phyloP scores from a whole-genome alignment of 2,797 vertebrate species.

The Delichon dasypus region DNA sequence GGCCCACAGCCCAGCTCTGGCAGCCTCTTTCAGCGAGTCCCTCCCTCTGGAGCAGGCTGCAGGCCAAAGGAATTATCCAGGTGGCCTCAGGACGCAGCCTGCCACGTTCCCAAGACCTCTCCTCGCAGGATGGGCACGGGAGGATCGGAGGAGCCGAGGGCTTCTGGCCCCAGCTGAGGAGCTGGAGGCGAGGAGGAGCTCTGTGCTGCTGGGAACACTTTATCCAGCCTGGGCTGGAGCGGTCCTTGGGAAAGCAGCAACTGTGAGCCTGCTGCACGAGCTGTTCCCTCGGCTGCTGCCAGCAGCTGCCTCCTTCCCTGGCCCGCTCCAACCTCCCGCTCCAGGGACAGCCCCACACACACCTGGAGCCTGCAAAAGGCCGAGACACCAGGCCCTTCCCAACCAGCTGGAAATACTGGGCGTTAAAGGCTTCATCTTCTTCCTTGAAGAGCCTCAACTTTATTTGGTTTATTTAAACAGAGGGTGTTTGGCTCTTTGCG shows the following conservation, averaged over 20 bases:
- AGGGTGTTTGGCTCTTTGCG: not conserved
- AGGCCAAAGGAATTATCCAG: not conserved
- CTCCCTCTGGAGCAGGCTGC: not conserved
- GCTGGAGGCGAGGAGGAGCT: not conserved
- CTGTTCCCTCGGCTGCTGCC: not conserved
- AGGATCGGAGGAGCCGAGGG: not conserved
- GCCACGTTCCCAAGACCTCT: accelerated
- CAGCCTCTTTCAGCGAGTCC: not conserved
- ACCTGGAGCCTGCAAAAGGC: not conserved
- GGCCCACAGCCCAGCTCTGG: not conserved
- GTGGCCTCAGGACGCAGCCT: accelerated
- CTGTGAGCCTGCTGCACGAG: accelerated
- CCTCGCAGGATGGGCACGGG: not conserved
- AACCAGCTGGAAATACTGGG: not conserved
- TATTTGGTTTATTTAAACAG: not conserved
- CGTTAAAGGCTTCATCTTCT: not conserved
- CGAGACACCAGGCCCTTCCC: accelerated
- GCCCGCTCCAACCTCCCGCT: accelerated
- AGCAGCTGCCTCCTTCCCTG: conserved; percentile 11
- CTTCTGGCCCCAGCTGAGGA: accelerated
- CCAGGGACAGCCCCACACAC: not conserved
- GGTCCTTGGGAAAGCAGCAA: conserved; percentile 9
- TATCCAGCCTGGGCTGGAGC: not conserved
- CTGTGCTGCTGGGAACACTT: not conserved
- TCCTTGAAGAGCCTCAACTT: not conserved